Evolutionary conservation across 2,113 vertebrate genomes (phyloP).

Genomic region (Pseudorectes ferrugineus): DNA sequence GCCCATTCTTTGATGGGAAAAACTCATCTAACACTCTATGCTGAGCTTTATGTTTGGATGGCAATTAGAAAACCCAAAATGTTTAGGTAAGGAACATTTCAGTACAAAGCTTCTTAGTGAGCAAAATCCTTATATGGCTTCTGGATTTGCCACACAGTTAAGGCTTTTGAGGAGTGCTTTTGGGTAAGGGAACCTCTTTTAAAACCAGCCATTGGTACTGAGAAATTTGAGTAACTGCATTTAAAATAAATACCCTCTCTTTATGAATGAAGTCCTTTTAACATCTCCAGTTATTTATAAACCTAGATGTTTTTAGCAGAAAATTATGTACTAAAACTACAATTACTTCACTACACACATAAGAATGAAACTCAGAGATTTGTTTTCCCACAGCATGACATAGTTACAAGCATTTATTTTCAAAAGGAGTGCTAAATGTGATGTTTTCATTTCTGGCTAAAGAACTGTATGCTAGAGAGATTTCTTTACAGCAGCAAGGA

Average conservation of each 20-base stretch:
- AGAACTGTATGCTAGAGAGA: neutral
- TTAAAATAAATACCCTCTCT: constrained; percentile 37
- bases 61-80: constrained; percentile 42
- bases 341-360: constrained; percentile 3
- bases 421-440: neutral
- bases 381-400: constrained; percentile 3
- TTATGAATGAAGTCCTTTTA: constrained; percentile 59
- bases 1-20: neutral
- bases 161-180: constrained; percentile 30
- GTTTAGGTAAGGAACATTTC: constrained; percentile 38
- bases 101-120: constrained; percentile 5
- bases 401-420: neutral
- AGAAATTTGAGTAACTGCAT: constrained; percentile 52
- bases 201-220: neutral
- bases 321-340: constrained; percentile 35
- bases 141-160: constrained; percentile 24
- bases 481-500: constrained; percentile 2
- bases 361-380: constrained; percentile 36
- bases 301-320: constrained; percentile 24
- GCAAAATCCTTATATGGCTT: constrained; percentile 10
- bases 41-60: neutral
- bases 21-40: neutral
- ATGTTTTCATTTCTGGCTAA: constrained; percentile 11
- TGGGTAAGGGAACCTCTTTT: constrained; percentile 2
- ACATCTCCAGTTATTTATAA: constrained; percentile 46